Evolutionary conservation across 64 coral and sea anemone genomes (phyloP).

Genomic region (Anthopleura sola): DNA sequence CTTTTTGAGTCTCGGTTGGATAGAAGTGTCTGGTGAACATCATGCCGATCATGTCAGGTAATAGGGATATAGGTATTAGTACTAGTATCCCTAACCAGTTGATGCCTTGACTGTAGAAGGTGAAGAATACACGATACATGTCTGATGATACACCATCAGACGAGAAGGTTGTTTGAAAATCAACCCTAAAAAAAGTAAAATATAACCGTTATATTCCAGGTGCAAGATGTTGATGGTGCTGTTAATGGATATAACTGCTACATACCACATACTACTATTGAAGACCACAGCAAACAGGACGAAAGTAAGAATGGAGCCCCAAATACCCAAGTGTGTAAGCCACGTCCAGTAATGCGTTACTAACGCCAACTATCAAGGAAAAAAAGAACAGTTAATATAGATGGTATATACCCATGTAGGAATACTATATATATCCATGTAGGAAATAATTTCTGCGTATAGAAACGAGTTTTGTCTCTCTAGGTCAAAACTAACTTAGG

Average conservation of each 20-base stretch:
- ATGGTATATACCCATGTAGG: too few species aligned
- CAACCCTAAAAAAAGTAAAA: constrained; percentile 43
- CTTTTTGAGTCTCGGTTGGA: constrained; percentile 82
- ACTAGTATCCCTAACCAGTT: constrained; percentile 69
- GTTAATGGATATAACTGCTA: background rate
- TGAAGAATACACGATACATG: constrained; percentile 69
- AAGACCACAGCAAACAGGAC: constrained; percentile 63
- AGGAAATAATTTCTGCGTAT: too few species aligned
- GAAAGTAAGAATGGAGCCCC: constrained; percentile 83
- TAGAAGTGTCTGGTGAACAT: constrained; percentile 68
- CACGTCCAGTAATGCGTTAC: constrained; percentile 94
- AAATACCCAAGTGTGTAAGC: constrained; percentile 76
- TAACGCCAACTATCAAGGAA: constrained; percentile 57
- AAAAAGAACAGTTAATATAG: background rate
- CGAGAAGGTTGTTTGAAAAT: constrained; percentile 37
- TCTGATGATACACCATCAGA: constrained; percentile 24
- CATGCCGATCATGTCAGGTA: constrained; percentile 89
- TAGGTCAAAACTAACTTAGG: too few species aligned
- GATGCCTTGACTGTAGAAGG: constrained; percentile 60
- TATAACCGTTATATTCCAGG: background rate
- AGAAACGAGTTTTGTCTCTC: too few species aligned
- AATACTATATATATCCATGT: too few species aligned
- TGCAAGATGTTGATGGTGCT: background rate
- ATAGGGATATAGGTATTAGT: constrained; percentile 49
- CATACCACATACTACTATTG: constrained; percentile 71